Conservation (phyloP, 2,888 invertebrate species). For the Andrena chrysosceles region DNA sequence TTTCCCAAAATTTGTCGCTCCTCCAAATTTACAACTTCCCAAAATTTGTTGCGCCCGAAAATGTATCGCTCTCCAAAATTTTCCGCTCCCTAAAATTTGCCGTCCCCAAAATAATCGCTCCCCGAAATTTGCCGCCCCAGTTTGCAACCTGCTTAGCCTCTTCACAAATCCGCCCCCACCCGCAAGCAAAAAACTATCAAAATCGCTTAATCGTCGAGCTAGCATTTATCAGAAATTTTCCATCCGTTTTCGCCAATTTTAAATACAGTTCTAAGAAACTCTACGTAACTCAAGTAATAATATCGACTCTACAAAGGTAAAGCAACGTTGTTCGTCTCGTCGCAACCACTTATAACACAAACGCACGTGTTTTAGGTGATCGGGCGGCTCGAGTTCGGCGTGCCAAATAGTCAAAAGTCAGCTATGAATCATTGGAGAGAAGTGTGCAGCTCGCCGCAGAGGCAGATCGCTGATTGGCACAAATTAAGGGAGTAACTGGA, state of each 20-base stretch:
- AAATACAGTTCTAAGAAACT: not conserved
- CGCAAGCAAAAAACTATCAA: not conserved
- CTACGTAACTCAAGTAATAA: no score
- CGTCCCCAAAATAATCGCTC: no score
- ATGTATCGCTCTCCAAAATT: no score
- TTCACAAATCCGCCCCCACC: no score
- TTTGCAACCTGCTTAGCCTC: no score
- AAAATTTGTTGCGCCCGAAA: no score
- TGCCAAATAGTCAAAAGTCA: slow-evolving; percentile 91
- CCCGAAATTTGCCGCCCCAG: no score
- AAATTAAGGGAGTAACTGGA: slow-evolving; percentile 93
- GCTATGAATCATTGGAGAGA: slow-evolving; percentile 98
- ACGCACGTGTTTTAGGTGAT: slow-evolving; percentile 90
- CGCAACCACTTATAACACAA: not conserved
- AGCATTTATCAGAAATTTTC: not conserved
- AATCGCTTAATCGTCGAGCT: not conserved
- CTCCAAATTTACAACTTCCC: no score
- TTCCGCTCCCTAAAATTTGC: no score
- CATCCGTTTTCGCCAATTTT: not conserved
- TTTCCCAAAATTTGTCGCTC: no score
- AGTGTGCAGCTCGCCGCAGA: slow-evolving; percentile 97
- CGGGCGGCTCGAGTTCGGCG: slow-evolving; percentile 97
- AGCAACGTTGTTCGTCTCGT: no score
- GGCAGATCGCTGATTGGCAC: slow-evolving; percentile 99
- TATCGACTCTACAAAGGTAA: no score